Base-by-base conservation (phyloP, 2,797 vertebrate genomes). In the Dermochelys coriacea region DNA sequence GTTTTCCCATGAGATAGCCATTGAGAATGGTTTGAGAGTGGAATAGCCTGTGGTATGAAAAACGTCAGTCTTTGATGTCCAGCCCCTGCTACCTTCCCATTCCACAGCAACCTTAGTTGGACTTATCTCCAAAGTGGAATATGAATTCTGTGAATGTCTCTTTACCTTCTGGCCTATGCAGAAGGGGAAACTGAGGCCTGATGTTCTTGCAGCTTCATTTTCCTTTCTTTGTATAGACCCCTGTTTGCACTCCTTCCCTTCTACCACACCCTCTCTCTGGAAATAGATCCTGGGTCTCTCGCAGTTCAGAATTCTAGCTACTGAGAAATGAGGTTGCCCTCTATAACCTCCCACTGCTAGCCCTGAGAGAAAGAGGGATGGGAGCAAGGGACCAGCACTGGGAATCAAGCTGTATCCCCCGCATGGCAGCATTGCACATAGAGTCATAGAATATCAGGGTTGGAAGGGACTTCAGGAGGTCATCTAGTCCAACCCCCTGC, bases 341-440 rank as follows among this genome's bases (percentile, higher is more conserved):
- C 14, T 8, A 29, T 41, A 29, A 49, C 41, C 27, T 77, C 74
- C 27, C 74, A 77, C 8, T 27, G 23, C 71, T 75, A 45, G 68
- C 41, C 50, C 5, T 29, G 41, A 12, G 15, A 59, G 57, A 52
- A 64, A 52, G 37, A 47, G 74, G 29, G 74, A 29, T 27, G 3
- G 45, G 14, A 49, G 14, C 27, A 29, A 77, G 27, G 12, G 19
- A 77, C 82, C 19, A 51, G 4, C 59, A 19, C 1, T 61, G 27
- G n/a, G 68, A 68, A 68, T 68, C 16, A 11, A n/a, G 34, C 34
- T 4, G 4, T 71, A 0, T 61, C 11, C 86, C 31, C 41, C 64
- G 51, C 0, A 0, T n/a, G 50, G 79, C n/a, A 10, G 12, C 57
- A 27, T 37, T 81, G 4, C 14, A 34, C n/a, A n/a, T n/a, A n/a